phyloP scores from a whole-genome alignment of 2,888 invertebrate species.

The Heliconius aoede region DNA sequence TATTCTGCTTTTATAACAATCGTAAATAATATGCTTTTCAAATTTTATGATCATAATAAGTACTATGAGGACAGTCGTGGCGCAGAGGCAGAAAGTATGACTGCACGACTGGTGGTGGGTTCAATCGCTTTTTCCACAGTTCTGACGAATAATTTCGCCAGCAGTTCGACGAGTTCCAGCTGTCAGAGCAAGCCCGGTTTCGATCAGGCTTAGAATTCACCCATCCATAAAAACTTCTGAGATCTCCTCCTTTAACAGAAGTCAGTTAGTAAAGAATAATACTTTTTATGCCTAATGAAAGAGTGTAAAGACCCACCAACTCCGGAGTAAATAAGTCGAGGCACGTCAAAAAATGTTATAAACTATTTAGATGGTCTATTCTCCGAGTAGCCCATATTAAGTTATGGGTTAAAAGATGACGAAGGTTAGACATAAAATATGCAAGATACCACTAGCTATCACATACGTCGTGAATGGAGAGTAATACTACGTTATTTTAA shows the following conservation, averaged over 20 bases:
- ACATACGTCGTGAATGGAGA: not conserved
- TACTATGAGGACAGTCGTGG: no score
- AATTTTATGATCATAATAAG: not conserved
- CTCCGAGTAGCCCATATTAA: slow-evolving; percentile 22
- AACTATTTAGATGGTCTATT: slow-evolving; percentile 24
- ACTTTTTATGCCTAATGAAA: not conserved
- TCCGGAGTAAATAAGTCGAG: slow-evolving; percentile 2
- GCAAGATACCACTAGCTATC: slow-evolving; percentile 18
- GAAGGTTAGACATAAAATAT: slow-evolving; percentile 30
- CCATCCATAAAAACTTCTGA: no score
- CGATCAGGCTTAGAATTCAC: no score
- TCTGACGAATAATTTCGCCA: no score
- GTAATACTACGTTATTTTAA: not conserved
- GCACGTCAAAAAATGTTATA: slow-evolving; percentile 20
- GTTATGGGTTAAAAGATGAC: slow-evolving; percentile 26
- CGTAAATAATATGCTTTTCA: not conserved
- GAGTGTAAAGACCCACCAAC: not conserved
- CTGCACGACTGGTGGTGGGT: no score
- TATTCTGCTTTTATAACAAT: not conserved
- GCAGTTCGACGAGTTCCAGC: no score
- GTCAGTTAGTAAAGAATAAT: no score
- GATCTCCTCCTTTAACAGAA: no score
- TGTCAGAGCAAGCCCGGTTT: no score
- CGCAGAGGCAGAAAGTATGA: no score
- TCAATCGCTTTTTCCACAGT: no score